These are phyloP conservation scores for Sericinus montela DNA, from an alignment of 2,888 invertebrate species.

Conservation along the genomic window DNA sequence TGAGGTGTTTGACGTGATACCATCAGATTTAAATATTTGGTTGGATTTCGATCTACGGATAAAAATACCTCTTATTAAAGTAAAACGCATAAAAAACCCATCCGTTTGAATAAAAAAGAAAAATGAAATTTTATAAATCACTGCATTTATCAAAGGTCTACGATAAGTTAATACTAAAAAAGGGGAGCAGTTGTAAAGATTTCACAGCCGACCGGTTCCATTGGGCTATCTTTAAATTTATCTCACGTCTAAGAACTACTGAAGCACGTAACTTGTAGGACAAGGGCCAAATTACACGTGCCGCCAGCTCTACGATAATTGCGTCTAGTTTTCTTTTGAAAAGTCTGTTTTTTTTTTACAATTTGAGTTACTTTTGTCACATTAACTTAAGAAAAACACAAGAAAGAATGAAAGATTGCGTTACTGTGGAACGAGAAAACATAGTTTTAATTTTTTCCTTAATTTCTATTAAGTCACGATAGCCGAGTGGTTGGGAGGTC, in stretches of 20 bases:
- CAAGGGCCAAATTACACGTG: conserved; percentile 18
- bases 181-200: conserved; percentile 10
- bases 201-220: conserved; percentile 15
- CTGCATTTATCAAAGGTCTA: conserved; percentile 5
- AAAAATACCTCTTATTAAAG: no score
- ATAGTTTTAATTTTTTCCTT: no score
- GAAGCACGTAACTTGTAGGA: conserved; percentile 19
- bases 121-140: not conserved
- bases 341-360: not conserved
- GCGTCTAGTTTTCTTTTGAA: conserved; percentile 8
- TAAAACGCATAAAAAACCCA: no score
- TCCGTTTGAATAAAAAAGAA: no score
- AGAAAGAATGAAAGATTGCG: not conserved
- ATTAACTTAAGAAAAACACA: not conserved
- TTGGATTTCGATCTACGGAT: no score
- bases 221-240: conserved; percentile 19
- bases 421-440: no score
- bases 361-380: no score
- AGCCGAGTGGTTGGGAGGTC: no score
- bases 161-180: conserved; percentile 11
- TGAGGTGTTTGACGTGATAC: no score
- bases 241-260: conserved; percentile 18
- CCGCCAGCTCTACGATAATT: conserved; percentile 16
- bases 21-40: no score
- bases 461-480: no score